Evolutionary conservation across 1,140 invertebrate species (phyloP), one percentile per base, ranked within the genome.

Genomic region (Drosophila tani): DNA sequence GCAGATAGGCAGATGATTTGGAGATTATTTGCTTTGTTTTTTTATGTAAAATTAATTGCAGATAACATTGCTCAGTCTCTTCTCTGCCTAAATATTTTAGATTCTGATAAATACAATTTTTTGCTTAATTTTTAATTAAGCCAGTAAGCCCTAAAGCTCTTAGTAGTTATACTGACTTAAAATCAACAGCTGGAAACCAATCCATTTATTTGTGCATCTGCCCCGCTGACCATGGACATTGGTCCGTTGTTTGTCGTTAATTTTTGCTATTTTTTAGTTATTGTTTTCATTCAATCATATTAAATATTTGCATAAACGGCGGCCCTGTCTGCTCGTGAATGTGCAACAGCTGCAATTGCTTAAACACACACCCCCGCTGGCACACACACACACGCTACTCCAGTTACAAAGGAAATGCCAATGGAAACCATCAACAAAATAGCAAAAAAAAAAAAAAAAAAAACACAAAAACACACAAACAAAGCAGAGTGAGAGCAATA

Each of bases 331-430:
- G 29, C 32, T 27, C n/a, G 46, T 68, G 27, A 27, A 73, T 73
- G 47, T 73, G 73, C 74, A 75, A 53, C 73, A 76, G 74, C 73
- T 76, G 62, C 75, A 68, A 76, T 77, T 75, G 69, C 69, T 15
- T 40, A 60, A 49, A 24, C 40, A 56, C 35, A 62, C 68, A 35
- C 64, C 75, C 75, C 58, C 58, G 59, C 59, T 66, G 75, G 32
- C 64, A 47, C 17, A 56, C 47, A 40, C 17, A 40, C 19, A 51
- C 32, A 51, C 41, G 47, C 32, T 77, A 80, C 86, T 87, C 76
- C 64, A 80, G 81, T 87, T 88, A 83, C 81, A 62, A 81, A 82
- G 83, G 83, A 87, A 87, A 87, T 78, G 77, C 84, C 66, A 79
- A 68, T 63, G 74, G 67, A 51, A 66, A 45, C 27, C 57, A 63